Evolutionary conservation across 1,140 invertebrate genomes (phyloP).

Genomic region (Ctenoplectra terminalis): DNA sequence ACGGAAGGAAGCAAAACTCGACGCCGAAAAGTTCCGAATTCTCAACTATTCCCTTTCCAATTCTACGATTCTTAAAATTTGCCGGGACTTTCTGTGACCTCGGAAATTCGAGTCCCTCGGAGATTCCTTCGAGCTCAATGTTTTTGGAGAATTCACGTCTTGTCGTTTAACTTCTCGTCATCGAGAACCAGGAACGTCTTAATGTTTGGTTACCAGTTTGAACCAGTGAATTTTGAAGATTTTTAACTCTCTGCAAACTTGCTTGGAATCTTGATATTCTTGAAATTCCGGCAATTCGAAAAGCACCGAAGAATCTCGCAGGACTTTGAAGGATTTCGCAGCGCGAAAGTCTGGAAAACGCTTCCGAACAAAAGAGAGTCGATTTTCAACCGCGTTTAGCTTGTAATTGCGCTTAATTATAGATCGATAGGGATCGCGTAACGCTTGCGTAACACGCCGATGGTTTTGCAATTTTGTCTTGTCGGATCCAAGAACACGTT

Average conservation of each 20-base stretch:
- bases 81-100: background rate
- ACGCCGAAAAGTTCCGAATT: background rate
- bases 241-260: constrained; percentile 18
- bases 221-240: constrained; percentile 14
- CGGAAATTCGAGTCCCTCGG: background rate
- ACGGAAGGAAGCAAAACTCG: too few species aligned
- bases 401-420: background rate
- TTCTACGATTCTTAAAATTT: constrained; percentile 11
- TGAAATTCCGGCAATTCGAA: constrained; percentile 4
- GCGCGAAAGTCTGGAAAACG: background rate
- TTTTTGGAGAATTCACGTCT: background rate
- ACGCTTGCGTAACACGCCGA: too few species aligned
- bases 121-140: background rate
- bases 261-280: constrained; percentile 4
- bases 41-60: background rate
- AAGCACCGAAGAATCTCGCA: background rate
- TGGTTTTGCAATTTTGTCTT: background rate
- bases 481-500: background rate
- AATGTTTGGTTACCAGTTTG: constrained; percentile 28
- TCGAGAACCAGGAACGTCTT: background rate
- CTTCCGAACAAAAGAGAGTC: background rate
- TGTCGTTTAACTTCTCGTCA: constrained; percentile 24
- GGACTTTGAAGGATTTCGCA: background rate
- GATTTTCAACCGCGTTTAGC: background rate
- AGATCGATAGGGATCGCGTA: background rate